Base-by-base conservation (phyloP, 2,797 vertebrate species). In the Cynodonichthys magdalenae region DNA sequence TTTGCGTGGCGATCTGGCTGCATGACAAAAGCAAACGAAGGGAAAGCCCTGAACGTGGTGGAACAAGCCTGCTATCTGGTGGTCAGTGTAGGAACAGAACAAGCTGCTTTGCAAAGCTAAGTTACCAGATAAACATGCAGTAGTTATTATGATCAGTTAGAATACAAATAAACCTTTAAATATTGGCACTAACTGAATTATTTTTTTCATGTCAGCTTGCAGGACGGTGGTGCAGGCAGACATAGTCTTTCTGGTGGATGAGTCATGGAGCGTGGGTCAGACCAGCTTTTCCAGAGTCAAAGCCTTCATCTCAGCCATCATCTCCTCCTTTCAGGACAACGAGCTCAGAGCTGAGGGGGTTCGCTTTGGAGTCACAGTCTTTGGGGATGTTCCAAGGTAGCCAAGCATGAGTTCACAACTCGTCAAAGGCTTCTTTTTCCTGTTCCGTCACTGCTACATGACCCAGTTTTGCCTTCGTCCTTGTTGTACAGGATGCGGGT, bases 231-330 rank as follows among this genome's bases (percentile, higher is more conserved):
- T 88, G 69, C 89, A 88, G 55, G 95, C 95, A 0, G 91, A 97
- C 17, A 63, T 97, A 0, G 88, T 96, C 31, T 96, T 97, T 84
- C 87, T 96, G 4, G 87, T 95, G 86, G 95, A 95, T 60, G 94
- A 93, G 50, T 95, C 93, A 0, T 90, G 92, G 93, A 86, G 81
- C 0, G 15, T 92, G 0, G 93, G 92, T n/a, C 85, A 79, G 41
- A 84, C 49, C 54, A 92, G 90, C 74, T 95, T 94, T 71, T 60
- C 5, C 71, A 77, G 71, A 34, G 81, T 96, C 49, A 95, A 92
- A 77, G 92, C 91, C 79, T 96, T 97, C 75, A 80, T 96, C 52
- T 66, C 87, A 24, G 79, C 81, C 57, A 8, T 91, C 61, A 63
- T 94, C 5, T 80, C 85, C 53, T 91, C 94, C 53, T 96, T 96